These are phyloP conservation scores for Anoplophora glabripennis DNA, from an alignment of 1,140 invertebrate genomes.

Conservation along the genomic window DNA sequence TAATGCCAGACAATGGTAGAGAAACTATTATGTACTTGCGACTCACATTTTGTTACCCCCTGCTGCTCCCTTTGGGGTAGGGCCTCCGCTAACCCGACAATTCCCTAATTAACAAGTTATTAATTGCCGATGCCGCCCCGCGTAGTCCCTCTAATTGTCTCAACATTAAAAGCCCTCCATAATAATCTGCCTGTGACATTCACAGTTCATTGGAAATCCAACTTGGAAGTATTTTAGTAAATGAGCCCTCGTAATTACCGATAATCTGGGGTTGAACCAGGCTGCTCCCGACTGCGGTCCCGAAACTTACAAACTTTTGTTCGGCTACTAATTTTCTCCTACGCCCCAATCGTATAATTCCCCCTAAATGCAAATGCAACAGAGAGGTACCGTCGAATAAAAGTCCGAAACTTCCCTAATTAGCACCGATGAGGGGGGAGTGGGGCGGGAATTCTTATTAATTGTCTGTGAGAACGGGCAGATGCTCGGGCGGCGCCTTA, in stretches of 20 bases:
- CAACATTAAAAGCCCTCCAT: conserved; percentile 19
- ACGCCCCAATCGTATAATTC: conserved; percentile 1
- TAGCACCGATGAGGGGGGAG: too few relatives aligned
- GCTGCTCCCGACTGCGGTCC: background rate
- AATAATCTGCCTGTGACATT: conserved; percentile 25
- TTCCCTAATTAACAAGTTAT: conserved; percentile 21
- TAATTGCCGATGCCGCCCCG: conserved; percentile 15
- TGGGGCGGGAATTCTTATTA: too few relatives aligned
- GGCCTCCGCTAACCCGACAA: background rate
- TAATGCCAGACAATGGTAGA: too few relatives aligned
- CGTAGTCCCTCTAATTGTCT: conserved; percentile 14
- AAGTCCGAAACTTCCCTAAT: too few relatives aligned
- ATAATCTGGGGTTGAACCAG: conserved; percentile 19
- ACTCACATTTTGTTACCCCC: too few relatives aligned
- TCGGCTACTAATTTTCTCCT: background rate
- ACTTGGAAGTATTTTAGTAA: conserved; percentile 21
- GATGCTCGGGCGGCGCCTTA: too few relatives aligned
- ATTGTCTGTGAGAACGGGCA: too few relatives aligned
- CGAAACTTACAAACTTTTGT: background rate
- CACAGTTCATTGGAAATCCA: conserved; percentile 25
- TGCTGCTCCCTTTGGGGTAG: too few relatives aligned
- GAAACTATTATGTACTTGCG: too few relatives aligned
- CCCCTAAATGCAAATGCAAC: background rate
- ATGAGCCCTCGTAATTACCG: conserved; percentile 22
- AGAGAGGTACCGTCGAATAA: background rate